Evolutionary conservation across 2,113 vertebrate genomes (phyloP), one percentile per base, ranked within the genome.

Genomic region (Atherinomorus stipes): DNA sequence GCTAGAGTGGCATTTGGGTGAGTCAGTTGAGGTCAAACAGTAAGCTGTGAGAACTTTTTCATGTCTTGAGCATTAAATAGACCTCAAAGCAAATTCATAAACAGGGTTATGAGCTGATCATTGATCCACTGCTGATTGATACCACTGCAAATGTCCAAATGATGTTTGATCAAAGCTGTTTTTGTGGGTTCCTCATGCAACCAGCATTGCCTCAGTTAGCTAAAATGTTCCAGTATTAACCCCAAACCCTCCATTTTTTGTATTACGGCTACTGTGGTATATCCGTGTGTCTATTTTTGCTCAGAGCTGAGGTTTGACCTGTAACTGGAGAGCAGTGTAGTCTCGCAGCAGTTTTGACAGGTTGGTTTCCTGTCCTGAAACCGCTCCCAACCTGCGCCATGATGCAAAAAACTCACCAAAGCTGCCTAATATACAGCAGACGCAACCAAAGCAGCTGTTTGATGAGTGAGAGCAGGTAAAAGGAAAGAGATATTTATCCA

Each of bases 301-400:
- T 22, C 53, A 44, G 19, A 40, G 26, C 49, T 37, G 64, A 42
- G 75, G 81, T 79, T 79, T 81, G 81, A 75, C 67, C 71, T 7
- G 71, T 52, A 61, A 50, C 38, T 25, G 59, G 58, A 75, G 74
- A 51, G 40, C 1, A 18, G 25, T 37, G 61, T 31, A 51, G 38
- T 71, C 37, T 31, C 18, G 13, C 42, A 56, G 53, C 42, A 58
- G 37, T 18, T 61, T 34, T 57, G 25, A 74, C 79, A 72, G 31
- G 40, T 34, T 62, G 60, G 68, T 76, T 81, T 85, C 72, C 74
- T 75, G 64, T 76, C 22, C 28, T 71, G 4, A 66, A 80, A 54
- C 34, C 18, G 11, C 23, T 65, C 19, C 31, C 10, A 51, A 51
- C 51, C 44, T 67, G 22, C 23, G 1, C 38, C 15, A 6, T 52